Conservation (phyloP, 2,113 vertebrate genomes). For the Hyperopisus bebe region DNA sequence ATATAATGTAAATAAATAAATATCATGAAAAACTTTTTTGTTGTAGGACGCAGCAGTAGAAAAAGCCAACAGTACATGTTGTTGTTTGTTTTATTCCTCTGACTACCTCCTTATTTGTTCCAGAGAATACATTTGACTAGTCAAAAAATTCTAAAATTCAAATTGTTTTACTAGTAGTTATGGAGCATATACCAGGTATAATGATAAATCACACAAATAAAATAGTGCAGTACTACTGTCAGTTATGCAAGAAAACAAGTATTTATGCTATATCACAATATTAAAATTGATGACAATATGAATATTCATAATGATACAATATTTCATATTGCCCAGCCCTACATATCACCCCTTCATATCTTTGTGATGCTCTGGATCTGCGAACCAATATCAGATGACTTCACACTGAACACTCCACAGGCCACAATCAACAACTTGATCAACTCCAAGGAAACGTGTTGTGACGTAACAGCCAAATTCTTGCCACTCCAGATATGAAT, state of each 20-base stretch:
- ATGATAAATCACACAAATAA: not conserved
- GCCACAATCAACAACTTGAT: not conserved
- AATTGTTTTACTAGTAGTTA: not conserved
- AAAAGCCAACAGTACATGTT: not conserved
- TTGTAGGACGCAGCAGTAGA: not conserved
- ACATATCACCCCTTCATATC: not conserved
- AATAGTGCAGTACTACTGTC: too few species aligned
- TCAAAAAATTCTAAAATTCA: not conserved
- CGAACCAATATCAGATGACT: not conserved
- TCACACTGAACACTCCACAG: not conserved
- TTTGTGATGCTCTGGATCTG: not conserved
- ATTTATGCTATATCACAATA: not conserved
- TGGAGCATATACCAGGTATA: not conserved
- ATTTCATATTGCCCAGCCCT: not conserved
- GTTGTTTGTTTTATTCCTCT: not conserved
- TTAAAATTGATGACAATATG: not conserved
- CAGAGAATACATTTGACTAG: not conserved
- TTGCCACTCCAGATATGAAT: too few species aligned
- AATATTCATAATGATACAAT: not conserved
- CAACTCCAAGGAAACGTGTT: not conserved
- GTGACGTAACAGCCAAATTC: not conserved
- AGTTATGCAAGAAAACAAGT: too few species aligned
- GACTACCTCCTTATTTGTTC: not conserved
- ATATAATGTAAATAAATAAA: not conserved
- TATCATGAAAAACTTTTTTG: not conserved